Percentiles rank a stretch among this genome's conserved stretches.
phyloP scores from a whole-genome alignment of 2,888 invertebrate species.

The Epinotia demarniana region DNA sequence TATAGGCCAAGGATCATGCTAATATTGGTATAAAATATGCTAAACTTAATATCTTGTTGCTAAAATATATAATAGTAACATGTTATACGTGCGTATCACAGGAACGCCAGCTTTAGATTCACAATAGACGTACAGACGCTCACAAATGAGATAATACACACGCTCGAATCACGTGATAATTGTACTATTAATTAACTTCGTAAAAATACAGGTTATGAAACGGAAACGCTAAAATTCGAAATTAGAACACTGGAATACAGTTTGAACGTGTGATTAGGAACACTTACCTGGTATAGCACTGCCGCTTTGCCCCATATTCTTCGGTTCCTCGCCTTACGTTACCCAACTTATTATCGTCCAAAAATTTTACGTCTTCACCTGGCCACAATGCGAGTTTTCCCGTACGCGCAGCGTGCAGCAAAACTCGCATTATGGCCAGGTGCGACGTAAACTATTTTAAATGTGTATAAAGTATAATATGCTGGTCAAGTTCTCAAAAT shows the following conservation, averaged over 20 bases:
- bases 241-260: conserved; percentile 63
- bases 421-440: too few species aligned
- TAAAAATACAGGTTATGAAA: conserved; percentile 46
- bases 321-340: conserved; percentile 48
- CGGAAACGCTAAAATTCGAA: conserved; percentile 49
- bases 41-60: neutral
- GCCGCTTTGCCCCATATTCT: conserved; percentile 75
- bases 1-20: neutral
- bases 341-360: conserved; percentile 50
- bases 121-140: conserved; percentile 18
- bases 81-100: conserved; percentile 8
- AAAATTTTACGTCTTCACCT: too few species aligned
- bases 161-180: conserved; percentile 30
- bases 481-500: too few species aligned
- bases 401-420: too few species aligned
- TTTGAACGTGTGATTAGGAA: conserved; percentile 51
- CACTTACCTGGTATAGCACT: conserved; percentile 78
- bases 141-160: conserved; percentile 30
- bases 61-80: neutral
- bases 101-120: neutral
- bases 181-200: neutral
- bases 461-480: too few species aligned
- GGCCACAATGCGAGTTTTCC: too few species aligned
- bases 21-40: neutral
- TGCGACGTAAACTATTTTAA: too few species aligned